Conservation (phyloP, 1,140 invertebrate species). For the Carposina sasakii region DNA sequence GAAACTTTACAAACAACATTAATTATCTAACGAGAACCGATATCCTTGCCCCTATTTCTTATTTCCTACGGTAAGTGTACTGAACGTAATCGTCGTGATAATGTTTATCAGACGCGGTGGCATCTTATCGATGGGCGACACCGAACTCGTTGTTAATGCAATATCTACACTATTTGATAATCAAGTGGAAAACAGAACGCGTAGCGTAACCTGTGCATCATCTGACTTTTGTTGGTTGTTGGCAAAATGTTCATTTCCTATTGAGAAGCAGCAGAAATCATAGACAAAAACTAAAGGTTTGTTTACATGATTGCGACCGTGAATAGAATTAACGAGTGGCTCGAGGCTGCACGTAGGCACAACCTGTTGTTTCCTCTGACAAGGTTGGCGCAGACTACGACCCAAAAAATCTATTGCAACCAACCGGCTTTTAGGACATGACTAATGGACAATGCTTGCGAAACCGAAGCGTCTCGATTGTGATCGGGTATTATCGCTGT, state of each 20-base stretch:
- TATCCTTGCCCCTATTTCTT: conserved; percentile 66
- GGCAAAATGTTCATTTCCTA: no score
- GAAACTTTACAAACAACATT: conserved; percentile 52
- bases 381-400: conserved; percentile 28
- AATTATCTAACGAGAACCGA: conserved; percentile 39
- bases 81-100: conserved; percentile 54
- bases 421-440: conserved; percentile 49
- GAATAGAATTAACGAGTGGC: conserved; percentile 41
- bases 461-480: conserved; percentile 22
- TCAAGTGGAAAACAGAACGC: no score
- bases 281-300: conserved; percentile 26
- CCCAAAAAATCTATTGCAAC: conserved; percentile 46
- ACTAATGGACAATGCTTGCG: conserved; percentile 55
- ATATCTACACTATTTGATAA: conserved; percentile 32
- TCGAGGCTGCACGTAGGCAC: conserved; percentile 60
- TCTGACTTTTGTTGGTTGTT: no score
- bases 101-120: conserved; percentile 41
- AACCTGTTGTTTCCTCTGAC: conserved; percentile 30
- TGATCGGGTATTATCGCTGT: no score
- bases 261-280: conserved; percentile 20
- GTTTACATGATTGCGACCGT: conserved; percentile 39
- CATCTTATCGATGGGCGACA: conserved; percentile 44
- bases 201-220: no score
- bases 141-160: no score
- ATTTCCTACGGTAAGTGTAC: conserved; percentile 58